phyloP scores from a whole-genome alignment of 23 tunicate genomes.

The Trididemnum miniatum region DNA sequence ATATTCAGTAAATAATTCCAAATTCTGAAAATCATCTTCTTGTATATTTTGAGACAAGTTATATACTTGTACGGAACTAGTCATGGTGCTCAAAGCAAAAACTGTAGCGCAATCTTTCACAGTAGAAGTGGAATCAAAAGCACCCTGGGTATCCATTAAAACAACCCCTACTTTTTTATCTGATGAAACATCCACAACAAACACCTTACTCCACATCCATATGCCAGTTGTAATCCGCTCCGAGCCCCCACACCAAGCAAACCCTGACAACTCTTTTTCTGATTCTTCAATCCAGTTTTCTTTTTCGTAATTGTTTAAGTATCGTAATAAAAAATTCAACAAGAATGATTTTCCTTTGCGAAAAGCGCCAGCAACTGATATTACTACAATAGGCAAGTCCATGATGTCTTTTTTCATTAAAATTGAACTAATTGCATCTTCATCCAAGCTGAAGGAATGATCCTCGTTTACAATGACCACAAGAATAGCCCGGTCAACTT shows the following conservation, averaged over 20 bases:
- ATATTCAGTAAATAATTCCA: slow-evolving; percentile 94
- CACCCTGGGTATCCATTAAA: slow-evolving; percentile 97
- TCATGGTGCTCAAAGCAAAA: slow-evolving; percentile 92
- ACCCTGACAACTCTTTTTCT: slow-evolving; percentile 54
- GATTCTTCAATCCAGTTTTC: slow-evolving; percentile 77
- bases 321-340: slow-evolving; percentile 77
- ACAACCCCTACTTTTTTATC: slow-evolving; percentile 71
- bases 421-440: slow-evolving; percentile 66
- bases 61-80: slow-evolving; percentile 93
- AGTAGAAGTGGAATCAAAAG: slow-evolving; percentile 84
- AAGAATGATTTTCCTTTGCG: slow-evolving; percentile 97
- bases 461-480: slow-evolving; percentile 60
- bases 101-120: slow-evolving; percentile 80
- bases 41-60: slow-evolving; percentile 91
- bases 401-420: slow-evolving; percentile 46
- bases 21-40: slow-evolving; percentile 92
- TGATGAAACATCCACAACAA: slow-evolving; percentile 25
- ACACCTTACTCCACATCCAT: slow-evolving; percentile 69
- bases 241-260: slow-evolving; percentile 86
- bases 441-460: slow-evolving; percentile 55
- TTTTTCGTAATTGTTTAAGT: slow-evolving; percentile 45
- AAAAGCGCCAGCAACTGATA: slow-evolving; percentile 99
- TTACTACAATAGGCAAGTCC: slow-evolving; percentile 70
- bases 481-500: slow-evolving; percentile 45
- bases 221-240: slow-evolving; percentile 87